Base-by-base conservation (phyloP, 2,113 vertebrate species). In the Callospermophilus lateralis region DNA sequence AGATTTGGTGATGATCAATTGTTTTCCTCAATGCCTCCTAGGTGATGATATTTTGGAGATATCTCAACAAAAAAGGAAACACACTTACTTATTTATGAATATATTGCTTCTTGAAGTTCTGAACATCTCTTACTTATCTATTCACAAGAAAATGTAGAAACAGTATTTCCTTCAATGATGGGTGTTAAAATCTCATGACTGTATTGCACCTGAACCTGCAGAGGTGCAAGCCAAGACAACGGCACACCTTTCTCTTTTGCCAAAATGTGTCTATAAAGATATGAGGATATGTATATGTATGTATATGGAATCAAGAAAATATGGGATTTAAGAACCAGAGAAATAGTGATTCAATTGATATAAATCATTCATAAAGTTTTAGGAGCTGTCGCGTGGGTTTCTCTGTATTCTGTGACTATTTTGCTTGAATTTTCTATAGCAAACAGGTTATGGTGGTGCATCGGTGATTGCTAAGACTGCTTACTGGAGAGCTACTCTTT, bases 71-170 rank as follows among this genome's bases (percentile, higher is more conserved):
- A 72, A 95, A 88, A 74, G 24, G 9, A 89, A 74, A 85, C 28
- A 72, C 1, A 7, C 20, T 20, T 65, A 67, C 39, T 67, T 74
- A 20, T 65, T 65, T 45, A 8, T 78, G 20, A 45, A n/a, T 70
- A 13, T 76, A 34, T 97, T 93, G 70, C 24, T 22, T 85, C 51
- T 81, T 90, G 68, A 87, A 96, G 2, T 85, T 96, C 63, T 78
- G 34, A 72, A 88, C 76, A 32, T 11, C 51, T 90, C 39, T 96
- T 94, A 17, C 8, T 93, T 90, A 6, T 77, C 67, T 61, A 6
- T 79, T 90, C 70, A 8, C 3, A 85, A 34, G 12, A 74, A 95
- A 96, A 84, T 11, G 34, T 9, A 58, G 16, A 93, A 77, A 85
- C 68, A 55, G 5, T 19, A 13, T 90, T 93, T 84, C 61, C 4